phyloP scores from a whole-genome alignment of 1,140 invertebrate genomes.

The Tetragnatha versicolor region DNA sequence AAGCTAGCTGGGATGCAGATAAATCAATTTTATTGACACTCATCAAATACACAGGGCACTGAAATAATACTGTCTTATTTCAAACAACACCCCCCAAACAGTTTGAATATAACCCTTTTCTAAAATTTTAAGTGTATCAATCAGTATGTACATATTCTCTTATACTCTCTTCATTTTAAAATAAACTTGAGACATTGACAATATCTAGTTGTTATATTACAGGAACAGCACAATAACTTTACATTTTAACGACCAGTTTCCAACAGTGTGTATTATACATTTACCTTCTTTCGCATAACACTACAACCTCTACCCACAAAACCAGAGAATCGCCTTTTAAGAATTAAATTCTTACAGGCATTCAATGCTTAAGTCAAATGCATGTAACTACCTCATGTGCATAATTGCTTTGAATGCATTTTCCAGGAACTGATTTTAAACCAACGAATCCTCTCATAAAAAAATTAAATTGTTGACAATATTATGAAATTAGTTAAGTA shows the following conservation, averaged over 20 bases:
- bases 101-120: background rate
- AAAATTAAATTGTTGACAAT: too few species aligned
- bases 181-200: background rate
- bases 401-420: too few species aligned
- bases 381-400: too few species aligned
- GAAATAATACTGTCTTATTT: constrained; percentile 49
- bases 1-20: constrained; percentile 11
- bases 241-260: constrained; percentile 1
- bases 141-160: constrained; percentile 15
- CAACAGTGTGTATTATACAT: background rate
- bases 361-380: too few species aligned
- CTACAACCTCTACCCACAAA: too few species aligned
- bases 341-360: too few species aligned
- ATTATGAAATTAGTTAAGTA: too few species aligned
- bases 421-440: too few species aligned
- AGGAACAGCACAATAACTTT: constrained; percentile 10
- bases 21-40: constrained; percentile 52
- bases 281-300: background rate
- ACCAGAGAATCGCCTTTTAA: too few species aligned
- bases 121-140: constrained; percentile 19
- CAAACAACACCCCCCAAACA: constrained; percentile 17
- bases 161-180: background rate
- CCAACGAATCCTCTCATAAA: too few species aligned
- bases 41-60: constrained; percentile 44
- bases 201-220: constrained; percentile 6